These are phyloP conservation scores for Chiroxiphia lanceolata DNA, from an alignment of 2,797 vertebrate genomes.

Conservation along the genomic window DNA sequence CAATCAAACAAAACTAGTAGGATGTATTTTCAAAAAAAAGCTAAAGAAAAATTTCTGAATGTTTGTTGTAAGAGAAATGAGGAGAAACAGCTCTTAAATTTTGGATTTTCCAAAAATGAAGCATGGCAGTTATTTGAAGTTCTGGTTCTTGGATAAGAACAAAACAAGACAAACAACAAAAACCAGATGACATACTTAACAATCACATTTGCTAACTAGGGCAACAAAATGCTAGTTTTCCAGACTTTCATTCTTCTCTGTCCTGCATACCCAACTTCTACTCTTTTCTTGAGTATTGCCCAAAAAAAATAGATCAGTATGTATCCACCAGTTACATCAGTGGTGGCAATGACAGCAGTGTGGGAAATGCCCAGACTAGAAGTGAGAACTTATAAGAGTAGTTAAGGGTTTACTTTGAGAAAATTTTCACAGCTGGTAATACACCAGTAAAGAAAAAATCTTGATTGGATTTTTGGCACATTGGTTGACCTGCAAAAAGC, in stretches of 20 bases:
- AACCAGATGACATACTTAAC: not conserved
- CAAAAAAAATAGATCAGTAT: not conserved
- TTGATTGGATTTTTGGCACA: not conserved
- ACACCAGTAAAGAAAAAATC: not conserved
- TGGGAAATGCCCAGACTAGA: not conserved
- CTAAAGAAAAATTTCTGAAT: not conserved
- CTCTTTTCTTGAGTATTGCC: fast-evolving
- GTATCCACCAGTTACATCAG: not conserved
- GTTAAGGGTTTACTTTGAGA: not conserved
- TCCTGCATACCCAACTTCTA: not conserved
- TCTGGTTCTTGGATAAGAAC: not conserved
- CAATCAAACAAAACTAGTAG: not conserved
- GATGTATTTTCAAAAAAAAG: not conserved
- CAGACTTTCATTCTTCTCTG: not conserved
- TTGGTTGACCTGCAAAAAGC: not conserved
- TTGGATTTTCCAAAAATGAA: not conserved
- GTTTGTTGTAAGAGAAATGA: not conserved
- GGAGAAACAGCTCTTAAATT: not conserved
- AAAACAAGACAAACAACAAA: not conserved
- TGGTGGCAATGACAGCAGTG: fast-evolving
- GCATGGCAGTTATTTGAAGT: not conserved
- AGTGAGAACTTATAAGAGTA: not conserved
- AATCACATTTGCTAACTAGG: not conserved
- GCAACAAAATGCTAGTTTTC: not conserved
- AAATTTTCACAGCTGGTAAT: not conserved